Conservation (phyloP, 2,113 vertebrate genomes). For the Madoqua kirkii region DNA sequence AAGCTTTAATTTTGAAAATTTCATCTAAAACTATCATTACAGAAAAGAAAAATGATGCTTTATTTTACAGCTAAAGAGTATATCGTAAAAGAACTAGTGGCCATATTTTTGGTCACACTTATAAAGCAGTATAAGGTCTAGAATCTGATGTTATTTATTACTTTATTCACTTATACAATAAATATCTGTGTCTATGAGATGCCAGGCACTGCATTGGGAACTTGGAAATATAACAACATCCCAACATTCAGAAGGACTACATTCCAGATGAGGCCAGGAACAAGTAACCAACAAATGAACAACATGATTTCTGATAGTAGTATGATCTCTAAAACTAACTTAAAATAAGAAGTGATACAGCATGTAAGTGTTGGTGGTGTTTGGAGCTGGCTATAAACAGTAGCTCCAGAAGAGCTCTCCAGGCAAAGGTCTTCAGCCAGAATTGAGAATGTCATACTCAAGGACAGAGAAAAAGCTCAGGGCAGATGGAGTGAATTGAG, state of each 20-base stretch:
- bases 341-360: not conserved
- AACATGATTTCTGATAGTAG: not conserved
- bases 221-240: not conserved
- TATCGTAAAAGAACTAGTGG: not conserved
- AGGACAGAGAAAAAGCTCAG: too few relatives aligned
- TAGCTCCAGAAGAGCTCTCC: not conserved
- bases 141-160: not conserved
- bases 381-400: not conserved
- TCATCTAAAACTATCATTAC: not conserved
- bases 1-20: constrained; percentile 41
- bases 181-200: not conserved
- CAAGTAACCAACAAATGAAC: not conserved
- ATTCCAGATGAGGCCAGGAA: not conserved
- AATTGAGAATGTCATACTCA: not conserved
- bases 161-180: not conserved
- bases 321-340: not conserved
- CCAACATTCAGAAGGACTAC: not conserved
- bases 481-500: not conserved
- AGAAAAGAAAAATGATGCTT: not conserved
- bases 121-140: not conserved
- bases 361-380: not conserved
- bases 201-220: not conserved
- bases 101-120: not conserved
- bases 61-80: not conserved
- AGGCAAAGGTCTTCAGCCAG: not conserved